Conservation (phyloP, 2,113 vertebrate species). For the Mugil cephalus region DNA sequence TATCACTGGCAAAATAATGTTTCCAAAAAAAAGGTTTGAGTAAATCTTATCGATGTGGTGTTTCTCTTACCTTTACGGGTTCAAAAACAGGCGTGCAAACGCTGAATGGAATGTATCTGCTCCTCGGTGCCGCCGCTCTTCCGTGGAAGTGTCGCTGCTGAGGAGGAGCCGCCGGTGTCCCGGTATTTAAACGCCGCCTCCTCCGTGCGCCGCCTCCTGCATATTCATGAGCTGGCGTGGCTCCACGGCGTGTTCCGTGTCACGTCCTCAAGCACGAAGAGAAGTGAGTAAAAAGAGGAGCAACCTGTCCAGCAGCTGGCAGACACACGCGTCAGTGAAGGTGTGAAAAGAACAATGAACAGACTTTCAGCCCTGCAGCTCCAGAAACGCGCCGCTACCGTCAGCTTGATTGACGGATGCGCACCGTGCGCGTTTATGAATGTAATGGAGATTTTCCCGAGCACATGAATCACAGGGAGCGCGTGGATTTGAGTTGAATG, state of each 20-base stretch:
- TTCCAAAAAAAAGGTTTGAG: no score
- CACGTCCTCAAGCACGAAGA: constrained; percentile 70
- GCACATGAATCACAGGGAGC: not conserved
- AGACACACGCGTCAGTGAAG: no score
- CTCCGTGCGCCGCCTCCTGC: constrained; percentile 2
- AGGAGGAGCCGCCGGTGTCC: not conserved
- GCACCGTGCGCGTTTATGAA: no score
- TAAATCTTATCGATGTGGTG: no score
- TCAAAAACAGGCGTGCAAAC: not conserved
- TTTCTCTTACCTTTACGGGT: constrained; percentile 54
- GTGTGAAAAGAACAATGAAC: no score
- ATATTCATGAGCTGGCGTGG: constrained; percentile 1
- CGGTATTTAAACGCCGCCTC: constrained; percentile 66
- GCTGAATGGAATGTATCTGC: constrained; percentile 54
- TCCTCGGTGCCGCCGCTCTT: constrained; percentile 22
- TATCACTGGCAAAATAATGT: not conserved
- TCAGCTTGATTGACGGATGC: no score
- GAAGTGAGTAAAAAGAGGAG: no score
- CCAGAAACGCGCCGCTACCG: no score
- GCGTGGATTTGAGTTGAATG: not conserved
- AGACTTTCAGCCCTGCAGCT: no score
- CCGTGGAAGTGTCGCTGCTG: constrained; percentile 59
- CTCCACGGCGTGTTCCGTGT: constrained; percentile 45
- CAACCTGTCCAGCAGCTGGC: no score
- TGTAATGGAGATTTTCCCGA: not conserved